A percentile compares a stretch with the other conserved stretches of the same genome.
phyloP scores from a whole-genome alignment of 2,797 vertebrate genomes.

The Sebastes minor region DNA sequence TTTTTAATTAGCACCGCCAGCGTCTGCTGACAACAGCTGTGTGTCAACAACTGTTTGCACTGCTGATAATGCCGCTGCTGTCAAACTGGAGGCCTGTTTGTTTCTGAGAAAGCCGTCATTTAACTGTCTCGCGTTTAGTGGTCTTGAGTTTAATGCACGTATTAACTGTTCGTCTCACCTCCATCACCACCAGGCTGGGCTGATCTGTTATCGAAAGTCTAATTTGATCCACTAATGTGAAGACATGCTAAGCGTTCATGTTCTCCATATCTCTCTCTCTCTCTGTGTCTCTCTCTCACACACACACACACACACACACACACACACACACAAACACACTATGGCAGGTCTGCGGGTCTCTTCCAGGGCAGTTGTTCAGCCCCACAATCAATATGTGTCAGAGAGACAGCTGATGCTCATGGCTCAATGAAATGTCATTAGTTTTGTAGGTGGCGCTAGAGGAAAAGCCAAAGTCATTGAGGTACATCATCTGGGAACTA shows the following conservation, averaged over 20 bases:
- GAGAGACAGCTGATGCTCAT: not conserved
- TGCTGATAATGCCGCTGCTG: constrained; percentile 37
- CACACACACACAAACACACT: constrained; percentile 8
- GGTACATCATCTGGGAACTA: no score
- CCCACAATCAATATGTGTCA: constrained; percentile 64
- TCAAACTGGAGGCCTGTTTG: constrained; percentile 9
- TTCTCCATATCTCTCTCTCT: not conserved
- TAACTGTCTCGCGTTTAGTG: not conserved
- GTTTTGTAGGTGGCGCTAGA: no score
- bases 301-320: not conserved
- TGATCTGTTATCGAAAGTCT: not conserved
- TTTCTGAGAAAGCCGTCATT: constrained; percentile 28
- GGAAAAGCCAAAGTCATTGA: no score
- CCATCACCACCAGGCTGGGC: not conserved
- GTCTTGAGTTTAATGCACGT: not conserved
- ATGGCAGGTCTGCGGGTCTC: constrained; percentile 25
- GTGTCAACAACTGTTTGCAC: constrained; percentile 43
- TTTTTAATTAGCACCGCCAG: constrained; percentile 56
- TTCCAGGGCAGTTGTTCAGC: constrained; percentile 32
- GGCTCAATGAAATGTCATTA: no score
- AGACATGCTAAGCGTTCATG: not conserved
- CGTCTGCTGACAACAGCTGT: constrained; percentile 44
- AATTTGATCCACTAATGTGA: not conserved
- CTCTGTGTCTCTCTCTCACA: not conserved
- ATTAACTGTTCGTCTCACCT: not conserved